These are phyloP conservation scores for Beaufortia kweichowensis DNA, from an alignment of 2,113 vertebrate genomes.

Conservation along the genomic window DNA sequence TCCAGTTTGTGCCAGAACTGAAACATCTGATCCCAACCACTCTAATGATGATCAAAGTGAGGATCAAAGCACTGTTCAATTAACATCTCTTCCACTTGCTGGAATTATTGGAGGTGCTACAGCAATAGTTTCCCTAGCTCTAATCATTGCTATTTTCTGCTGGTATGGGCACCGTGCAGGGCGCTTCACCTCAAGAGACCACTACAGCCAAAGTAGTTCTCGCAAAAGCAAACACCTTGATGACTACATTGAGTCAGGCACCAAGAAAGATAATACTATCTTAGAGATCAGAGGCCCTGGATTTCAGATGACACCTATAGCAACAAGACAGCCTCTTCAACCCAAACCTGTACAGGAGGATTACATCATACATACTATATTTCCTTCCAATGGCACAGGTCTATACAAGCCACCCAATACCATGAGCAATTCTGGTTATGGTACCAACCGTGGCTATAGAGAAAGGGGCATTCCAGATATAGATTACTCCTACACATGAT, in stretches of 20 bases:
- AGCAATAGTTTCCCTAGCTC: constrained; percentile 83
- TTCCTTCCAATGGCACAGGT: constrained; percentile 89
- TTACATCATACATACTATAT: constrained; percentile 91
- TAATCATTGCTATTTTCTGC: constrained; percentile 83
- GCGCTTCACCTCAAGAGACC: constrained; percentile 77
- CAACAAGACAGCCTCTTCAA: constrained; percentile 78
- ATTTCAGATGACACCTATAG: constrained; percentile 88
- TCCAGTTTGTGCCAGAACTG: constrained; percentile 87
- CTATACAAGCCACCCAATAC: constrained; percentile 82
- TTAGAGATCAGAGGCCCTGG: constrained; percentile 86
- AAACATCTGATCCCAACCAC: constrained; percentile 77
- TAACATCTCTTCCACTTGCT: constrained; percentile 79
- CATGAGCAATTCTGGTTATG: constrained; percentile 77
- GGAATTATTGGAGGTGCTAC: constrained; percentile 85
- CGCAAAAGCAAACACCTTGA: constrained; percentile 80
- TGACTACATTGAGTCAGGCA: constrained; percentile 89
- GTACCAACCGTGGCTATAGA: constrained; percentile 87
- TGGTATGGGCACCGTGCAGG: constrained; percentile 84
- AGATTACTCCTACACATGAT: constrained; percentile 91
- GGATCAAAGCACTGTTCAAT: constrained; percentile 70
- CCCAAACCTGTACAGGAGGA: constrained; percentile 85
- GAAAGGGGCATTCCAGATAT: constrained; percentile 87
- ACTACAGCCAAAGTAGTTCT: constrained; percentile 75
- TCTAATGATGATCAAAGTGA: constrained; percentile 72
- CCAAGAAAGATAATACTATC: constrained; percentile 92